Evolutionary conservation across 2,888 invertebrate genomes (phyloP).

Genomic region (Drosophila robusta): DNA sequence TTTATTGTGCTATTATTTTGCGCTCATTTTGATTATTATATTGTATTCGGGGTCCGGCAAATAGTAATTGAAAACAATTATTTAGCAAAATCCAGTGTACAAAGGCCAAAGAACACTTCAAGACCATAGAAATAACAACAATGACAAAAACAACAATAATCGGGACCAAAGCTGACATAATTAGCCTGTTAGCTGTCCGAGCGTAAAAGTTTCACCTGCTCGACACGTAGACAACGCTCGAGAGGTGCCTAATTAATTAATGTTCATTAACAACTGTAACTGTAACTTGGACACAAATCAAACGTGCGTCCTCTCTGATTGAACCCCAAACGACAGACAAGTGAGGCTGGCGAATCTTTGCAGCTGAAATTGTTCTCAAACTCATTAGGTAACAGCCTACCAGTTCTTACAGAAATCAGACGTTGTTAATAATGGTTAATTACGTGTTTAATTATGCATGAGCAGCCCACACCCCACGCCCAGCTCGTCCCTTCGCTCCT

Average conservation of each 20-base stretch:
- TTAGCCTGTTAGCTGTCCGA: conserved; percentile 58
- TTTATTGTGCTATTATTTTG: conserved; percentile 18
- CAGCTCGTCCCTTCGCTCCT: conserved; percentile 14
- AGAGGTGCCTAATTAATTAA: conserved; percentile 68
- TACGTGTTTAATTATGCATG: conserved; percentile 80
- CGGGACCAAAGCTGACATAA: conserved; percentile 50
- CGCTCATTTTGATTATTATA: conserved; percentile 9
- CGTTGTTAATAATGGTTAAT: conserved; percentile 80
- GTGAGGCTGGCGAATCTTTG: conserved; percentile 23
- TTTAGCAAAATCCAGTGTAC: conserved; percentile 12
- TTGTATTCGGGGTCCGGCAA: neutral
- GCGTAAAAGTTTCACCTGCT: conserved; percentile 51
- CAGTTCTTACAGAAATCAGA: conserved; percentile 70
- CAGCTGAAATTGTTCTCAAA: conserved; percentile 64
- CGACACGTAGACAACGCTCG: conserved; percentile 41
- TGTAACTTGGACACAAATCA: conserved; percentile 65
- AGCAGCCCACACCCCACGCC: conserved; percentile 32
- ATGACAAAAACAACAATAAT: conserved; percentile 9
- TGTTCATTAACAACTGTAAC: conserved; percentile 66
- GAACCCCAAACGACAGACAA: conserved; percentile 26
- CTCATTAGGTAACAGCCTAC: conserved; percentile 67
- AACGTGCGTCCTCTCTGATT: conserved; percentile 62
- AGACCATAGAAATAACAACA: conserved; percentile 29
- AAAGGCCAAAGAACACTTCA: conserved; percentile 8
- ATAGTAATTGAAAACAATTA: conserved; percentile 37